Evolutionary conservation across 2,888 invertebrate species (phyloP), one percentile per base, ranked within the genome.

Genomic region (Heliconius charithonia): DNA sequence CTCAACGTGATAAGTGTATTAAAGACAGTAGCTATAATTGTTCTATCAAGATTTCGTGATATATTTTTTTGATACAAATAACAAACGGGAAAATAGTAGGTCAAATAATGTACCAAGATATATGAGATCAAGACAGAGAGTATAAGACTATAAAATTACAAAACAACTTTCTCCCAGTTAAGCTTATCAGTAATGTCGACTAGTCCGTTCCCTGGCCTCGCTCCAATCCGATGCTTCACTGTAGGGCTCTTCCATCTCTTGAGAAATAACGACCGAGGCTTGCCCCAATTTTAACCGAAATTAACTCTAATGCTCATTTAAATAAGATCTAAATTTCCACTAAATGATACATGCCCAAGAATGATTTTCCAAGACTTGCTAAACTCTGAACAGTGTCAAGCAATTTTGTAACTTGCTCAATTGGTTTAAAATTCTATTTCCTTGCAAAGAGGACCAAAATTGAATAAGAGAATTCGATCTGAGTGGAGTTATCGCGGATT

Each of bases 401-500:
- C 32, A 62, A 79, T 69, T 75, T 76, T 69, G 56, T 70, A 62
- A 45, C 72, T 75, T 81, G 73, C 65, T 27, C 41, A 1, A 27
- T 65, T n/a, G 22, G 9, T 3, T 22, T 66, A 72, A 77, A 76
- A 72, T 79, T 37, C 22, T 37, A 59, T 63, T 56, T 29, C n/a
- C n/a, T 10, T 32, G 22, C 16, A 75, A 29, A 19, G 6, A 45
- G 65, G 84, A 82, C 85, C 84, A 83, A 86, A 86, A 87, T 86
- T 87, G 87, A 87, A 87, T 86, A 86, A 85, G 81, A 83, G 85
- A 86, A 86, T 87, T 86, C 86, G 82, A 86, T 87, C 84, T 85
- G 84, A 78, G 77, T 66, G 77, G 87, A 88, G 87, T 88, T 89
- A 89, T 88, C 86, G 85, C 83, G 85, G 85, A 88, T 87, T 88